Evolutionary conservation across 2,797 vertebrate species (phyloP).

Genomic region (Enteromius paludinosus): DNA sequence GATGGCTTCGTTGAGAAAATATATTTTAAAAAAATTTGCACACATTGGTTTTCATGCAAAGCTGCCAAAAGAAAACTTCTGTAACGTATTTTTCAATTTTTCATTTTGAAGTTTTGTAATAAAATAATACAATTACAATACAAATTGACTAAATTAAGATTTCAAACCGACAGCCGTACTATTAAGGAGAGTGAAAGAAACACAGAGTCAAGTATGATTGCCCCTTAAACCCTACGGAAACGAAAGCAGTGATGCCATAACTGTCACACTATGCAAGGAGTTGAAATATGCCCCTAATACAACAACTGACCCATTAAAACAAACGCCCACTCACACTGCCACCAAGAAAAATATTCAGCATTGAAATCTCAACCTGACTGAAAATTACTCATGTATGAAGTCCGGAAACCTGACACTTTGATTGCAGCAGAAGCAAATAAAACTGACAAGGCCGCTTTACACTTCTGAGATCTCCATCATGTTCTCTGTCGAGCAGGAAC

Average conservation of each 20-base stretch:
- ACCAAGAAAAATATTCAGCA: neutral
- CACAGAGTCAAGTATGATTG: neutral
- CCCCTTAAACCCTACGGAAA: neutral
- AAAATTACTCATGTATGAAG: slow-evolving; percentile 24
- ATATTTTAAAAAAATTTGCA: neutral
- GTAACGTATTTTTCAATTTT: neutral
- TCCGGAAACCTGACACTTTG: slow-evolving; percentile 24
- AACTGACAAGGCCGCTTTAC: slow-evolving; percentile 16
- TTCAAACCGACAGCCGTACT: neutral
- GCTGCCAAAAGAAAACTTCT: neutral
- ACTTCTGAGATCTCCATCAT: slow-evolving; percentile 24
- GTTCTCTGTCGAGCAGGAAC: slow-evolving; percentile 14
- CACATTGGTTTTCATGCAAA: neutral
- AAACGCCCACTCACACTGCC: slow-evolving; percentile 1
- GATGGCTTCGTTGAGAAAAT: no score
- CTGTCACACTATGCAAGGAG: neutral
- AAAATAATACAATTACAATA: neutral
- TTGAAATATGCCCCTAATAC: slow-evolving; percentile 2
- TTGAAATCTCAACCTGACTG: slow-evolving; percentile 5
- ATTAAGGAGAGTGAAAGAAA: neutral
- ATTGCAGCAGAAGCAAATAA: slow-evolving; percentile 34
- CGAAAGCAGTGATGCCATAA: neutral
- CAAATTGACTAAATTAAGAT: neutral
- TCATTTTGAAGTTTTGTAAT: neutral
- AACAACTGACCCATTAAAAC: neutral